Evolutionary conservation across 2,797 vertebrate species (phyloP).

Genomic region (Enteromius mattozi): DNA sequence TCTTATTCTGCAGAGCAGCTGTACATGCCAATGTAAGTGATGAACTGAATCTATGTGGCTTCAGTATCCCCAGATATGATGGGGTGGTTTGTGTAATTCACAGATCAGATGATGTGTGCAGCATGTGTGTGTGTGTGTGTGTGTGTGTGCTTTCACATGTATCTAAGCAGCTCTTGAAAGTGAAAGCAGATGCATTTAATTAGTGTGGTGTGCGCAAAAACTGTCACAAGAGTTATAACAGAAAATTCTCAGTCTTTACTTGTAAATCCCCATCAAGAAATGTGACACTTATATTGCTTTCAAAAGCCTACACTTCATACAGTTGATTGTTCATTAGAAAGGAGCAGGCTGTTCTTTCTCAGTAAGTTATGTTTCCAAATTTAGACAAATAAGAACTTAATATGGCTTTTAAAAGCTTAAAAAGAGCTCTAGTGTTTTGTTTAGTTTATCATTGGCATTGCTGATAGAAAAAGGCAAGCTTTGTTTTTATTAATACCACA

Average conservation of each 20-base stretch:
- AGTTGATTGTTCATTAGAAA: conserved; percentile 6
- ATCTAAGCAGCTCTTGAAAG: background rate
- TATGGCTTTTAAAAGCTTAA: background rate
- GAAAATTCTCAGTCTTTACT: background rate
- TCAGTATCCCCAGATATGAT: background rate
- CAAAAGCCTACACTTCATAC: background rate
- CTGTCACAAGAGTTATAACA: background rate
- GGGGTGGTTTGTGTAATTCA: background rate
- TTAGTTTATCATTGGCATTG: background rate
- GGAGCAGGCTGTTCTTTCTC: background rate
- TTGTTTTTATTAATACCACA: background rate
- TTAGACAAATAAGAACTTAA: background rate
- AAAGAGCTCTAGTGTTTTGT: background rate
- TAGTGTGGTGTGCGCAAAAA: background rate
- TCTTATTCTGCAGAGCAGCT: conserved; percentile 6
- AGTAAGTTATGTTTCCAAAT: background rate
- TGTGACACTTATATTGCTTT: background rate
- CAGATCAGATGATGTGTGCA: background rate
- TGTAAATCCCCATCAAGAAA: conserved; percentile 4
- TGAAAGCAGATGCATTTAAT: background rate
- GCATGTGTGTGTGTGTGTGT: background rate
- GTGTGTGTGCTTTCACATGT: background rate
- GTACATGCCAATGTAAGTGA: background rate
- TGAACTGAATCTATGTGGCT: background rate
- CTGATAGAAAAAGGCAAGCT: background rate